These are phyloP conservation scores for Stigmatopora argus DNA, from an alignment of 2,113 vertebrate genomes.

Conservation along the genomic window DNA sequence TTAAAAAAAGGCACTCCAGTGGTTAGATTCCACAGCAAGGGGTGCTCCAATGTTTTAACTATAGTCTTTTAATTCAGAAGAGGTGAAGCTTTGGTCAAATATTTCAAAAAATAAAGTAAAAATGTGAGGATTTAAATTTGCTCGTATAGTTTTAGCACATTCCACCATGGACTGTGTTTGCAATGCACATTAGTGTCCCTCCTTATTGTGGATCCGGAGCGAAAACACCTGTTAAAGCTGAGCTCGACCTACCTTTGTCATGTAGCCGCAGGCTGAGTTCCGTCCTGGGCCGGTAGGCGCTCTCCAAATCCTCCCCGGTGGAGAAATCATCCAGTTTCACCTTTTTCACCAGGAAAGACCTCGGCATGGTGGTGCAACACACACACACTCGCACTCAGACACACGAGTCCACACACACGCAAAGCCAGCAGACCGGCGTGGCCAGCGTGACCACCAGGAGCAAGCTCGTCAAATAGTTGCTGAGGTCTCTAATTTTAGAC, in stretches of 20 bases:
- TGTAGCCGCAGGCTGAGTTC: constrained; percentile 81
- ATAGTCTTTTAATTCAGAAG: neutral
- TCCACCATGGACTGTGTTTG: neutral
- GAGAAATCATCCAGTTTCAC: constrained; percentile 91
- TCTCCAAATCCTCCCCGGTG: constrained; percentile 77
- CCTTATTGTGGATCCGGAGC: constrained; percentile 4
- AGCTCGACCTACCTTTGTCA: constrained; percentile 79
- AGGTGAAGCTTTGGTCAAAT: neutral
- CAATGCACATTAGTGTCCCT: neutral
- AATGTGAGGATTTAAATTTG: neutral
- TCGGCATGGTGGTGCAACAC: constrained; percentile 79
- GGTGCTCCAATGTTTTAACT: neutral
- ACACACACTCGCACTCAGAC: constrained; percentile 26
- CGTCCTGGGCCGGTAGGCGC: constrained; percentile 78
- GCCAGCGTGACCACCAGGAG: constrained; percentile 51
- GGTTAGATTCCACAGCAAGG: neutral
- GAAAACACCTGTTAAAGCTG: constrained; percentile 51
- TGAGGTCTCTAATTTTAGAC: neutral
- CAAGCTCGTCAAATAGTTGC: neutral
- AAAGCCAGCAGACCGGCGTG: constrained; percentile 37
- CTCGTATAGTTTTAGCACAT: neutral
- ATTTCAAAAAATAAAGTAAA: neutral
- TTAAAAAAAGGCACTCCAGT: neutral
- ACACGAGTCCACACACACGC: constrained; percentile 33
- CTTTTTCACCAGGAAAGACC: constrained; percentile 96